These are phyloP conservation scores for Drepana arcuata DNA, from an alignment of 1,140 invertebrate species.

Conservation along the genomic window DNA sequence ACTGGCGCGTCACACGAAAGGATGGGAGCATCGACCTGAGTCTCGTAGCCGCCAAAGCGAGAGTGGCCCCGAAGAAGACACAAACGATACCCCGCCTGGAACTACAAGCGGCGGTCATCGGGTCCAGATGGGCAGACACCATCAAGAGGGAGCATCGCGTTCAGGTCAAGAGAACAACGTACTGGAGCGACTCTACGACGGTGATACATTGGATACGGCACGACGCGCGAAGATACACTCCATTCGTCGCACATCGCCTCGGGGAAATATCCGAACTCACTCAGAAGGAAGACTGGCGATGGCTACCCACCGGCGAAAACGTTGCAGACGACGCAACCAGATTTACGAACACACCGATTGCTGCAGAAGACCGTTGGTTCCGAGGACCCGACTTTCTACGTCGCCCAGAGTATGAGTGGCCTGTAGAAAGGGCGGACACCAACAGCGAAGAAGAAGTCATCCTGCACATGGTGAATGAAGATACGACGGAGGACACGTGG, in stretches of 20 bases:
- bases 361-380: neutral
- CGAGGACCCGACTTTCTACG: neutral
- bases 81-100: too few relatives aligned
- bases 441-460: too few relatives aligned
- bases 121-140: too few relatives aligned
- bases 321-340: slow-evolving; percentile 25
- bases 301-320: slow-evolving; percentile 23
- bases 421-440: too few relatives aligned
- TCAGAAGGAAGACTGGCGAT: slow-evolving; percentile 20
- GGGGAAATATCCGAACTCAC: slow-evolving; percentile 30
- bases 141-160: too few relatives aligned
- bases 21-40: too few relatives aligned
- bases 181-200: slow-evolving; percentile 17
- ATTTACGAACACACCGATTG: slow-evolving; percentile 1
- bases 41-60: too few relatives aligned
- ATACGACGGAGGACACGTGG: too few relatives aligned
- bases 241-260: slow-evolving; percentile 43
- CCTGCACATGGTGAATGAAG: too few relatives aligned
- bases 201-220: slow-evolving; percentile 15
- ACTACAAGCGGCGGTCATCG: too few relatives aligned
- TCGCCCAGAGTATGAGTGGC: neutral
- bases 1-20: too few relatives aligned
- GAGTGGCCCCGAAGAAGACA: too few relatives aligned
- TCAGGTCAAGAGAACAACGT: slow-evolving; percentile 1
- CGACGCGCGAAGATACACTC: slow-evolving; percentile 18